Conservation (phyloP, 2,888 invertebrate genomes). For the Morpho helenor region DNA sequence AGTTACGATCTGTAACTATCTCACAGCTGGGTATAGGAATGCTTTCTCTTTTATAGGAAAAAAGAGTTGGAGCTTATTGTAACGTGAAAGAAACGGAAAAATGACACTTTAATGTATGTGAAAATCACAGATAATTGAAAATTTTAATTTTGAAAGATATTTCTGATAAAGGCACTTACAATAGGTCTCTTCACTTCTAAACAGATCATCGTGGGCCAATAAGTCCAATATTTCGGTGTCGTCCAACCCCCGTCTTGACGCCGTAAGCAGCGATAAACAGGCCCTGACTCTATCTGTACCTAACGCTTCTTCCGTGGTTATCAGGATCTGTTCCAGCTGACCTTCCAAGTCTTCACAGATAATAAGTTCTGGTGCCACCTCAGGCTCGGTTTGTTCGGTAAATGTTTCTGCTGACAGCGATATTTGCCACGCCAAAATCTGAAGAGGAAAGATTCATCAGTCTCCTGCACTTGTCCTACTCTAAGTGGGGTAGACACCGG, state of each 20-base stretch:
- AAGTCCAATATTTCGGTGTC: slow-evolving; percentile 89
- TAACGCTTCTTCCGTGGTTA: slow-evolving; percentile 83
- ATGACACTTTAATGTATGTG: no score
- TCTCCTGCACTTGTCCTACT: no score
- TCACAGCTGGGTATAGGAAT: no score
- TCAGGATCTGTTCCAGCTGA: slow-evolving; percentile 83
- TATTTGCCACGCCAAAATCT: slow-evolving; percentile 76
- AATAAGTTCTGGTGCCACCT: slow-evolving; percentile 56
- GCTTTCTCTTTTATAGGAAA: no score
- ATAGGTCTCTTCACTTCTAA: slow-evolving; percentile 82
- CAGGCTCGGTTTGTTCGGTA: slow-evolving; percentile 62
- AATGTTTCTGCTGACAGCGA: slow-evolving; percentile 72
- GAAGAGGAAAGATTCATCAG: slow-evolving; percentile 20
- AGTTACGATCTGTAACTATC: no score
- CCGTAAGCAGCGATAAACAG: slow-evolving; percentile 85
- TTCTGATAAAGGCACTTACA: slow-evolving; percentile 56
- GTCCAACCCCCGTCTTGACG: slow-evolving; percentile 87
- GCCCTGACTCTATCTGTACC: slow-evolving; percentile 82
- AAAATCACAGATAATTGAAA: no score
- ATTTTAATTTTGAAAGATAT: no score
- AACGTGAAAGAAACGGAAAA: no score
- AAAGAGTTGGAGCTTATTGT: no score
- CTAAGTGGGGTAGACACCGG: no score
- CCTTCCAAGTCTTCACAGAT: slow-evolving; percentile 72
- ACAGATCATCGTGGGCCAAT: slow-evolving; percentile 81